Evolutionary conservation across 2,888 invertebrate genomes (phyloP).

Genomic region (Zootermopsis nevadensis): DNA sequence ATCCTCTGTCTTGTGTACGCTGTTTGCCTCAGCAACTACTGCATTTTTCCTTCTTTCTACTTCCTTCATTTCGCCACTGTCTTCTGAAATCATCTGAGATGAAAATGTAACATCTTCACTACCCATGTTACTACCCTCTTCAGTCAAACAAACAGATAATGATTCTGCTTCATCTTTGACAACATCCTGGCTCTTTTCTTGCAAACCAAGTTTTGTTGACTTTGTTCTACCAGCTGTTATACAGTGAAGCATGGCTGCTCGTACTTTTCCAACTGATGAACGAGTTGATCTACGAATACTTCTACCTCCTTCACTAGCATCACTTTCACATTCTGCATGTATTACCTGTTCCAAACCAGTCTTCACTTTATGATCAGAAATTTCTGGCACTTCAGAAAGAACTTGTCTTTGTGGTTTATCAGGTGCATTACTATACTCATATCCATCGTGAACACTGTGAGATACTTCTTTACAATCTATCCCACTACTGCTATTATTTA

Average conservation of each 20-base stretch:
- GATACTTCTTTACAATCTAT: too few species aligned
- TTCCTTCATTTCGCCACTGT: conserved; percentile 56
- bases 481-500: neutral
- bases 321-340: conserved; percentile 12
- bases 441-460: too few species aligned
- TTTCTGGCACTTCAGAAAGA: neutral
- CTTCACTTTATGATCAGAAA: neutral
- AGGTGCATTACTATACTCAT: too few species aligned
- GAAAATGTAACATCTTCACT: conserved; percentile 6
- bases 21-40: conserved; percentile 22
- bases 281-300: conserved; percentile 44
- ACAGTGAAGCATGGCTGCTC: conserved; percentile 33
- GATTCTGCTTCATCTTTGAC: conserved; percentile 3
- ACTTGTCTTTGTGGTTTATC: neutral
- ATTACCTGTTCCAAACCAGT: neutral
- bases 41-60: conserved; percentile 31
- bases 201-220: neutral
- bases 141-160: neutral
- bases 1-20: neutral
- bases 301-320: neutral
- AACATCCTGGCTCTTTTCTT: conserved; percentile 9
- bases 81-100: conserved; percentile 58
- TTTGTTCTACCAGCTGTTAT: neutral
- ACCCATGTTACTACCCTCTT: neutral
- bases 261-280: conserved; percentile 42